Percentiles rank a stretch among this genome's conserved stretches.
Evolutionary conservation across 2,888 invertebrate genomes (phyloP).

Genomic region (Piscicola geometra): DNA sequence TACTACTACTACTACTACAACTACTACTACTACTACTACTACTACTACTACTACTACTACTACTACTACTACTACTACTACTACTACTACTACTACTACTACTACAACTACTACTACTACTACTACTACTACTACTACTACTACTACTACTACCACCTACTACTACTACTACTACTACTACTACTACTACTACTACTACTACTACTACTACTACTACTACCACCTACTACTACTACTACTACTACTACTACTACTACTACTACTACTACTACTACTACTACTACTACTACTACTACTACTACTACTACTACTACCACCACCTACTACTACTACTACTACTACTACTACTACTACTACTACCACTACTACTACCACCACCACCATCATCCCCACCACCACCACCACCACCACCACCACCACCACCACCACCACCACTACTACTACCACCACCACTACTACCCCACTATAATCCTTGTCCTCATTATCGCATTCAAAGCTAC

Average conservation of each 20-base stretch:
- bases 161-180: slow-evolving; percentile 17
- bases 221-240: slow-evolving; percentile 18
- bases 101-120: slow-evolving; percentile 21
- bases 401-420: slow-evolving; percentile 4
- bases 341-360: slow-evolving; percentile 24
- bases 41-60: slow-evolving; percentile 32
- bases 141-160: slow-evolving; percentile 15
- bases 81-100: slow-evolving; percentile 24
- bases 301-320: slow-evolving; percentile 27
- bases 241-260: slow-evolving; percentile 17
- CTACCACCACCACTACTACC: too few species aligned
- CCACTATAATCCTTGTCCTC: too few species aligned
- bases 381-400: slow-evolving; percentile 4
- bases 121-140: slow-evolving; percentile 27
- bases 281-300: slow-evolving; percentile 25
- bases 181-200: slow-evolving; percentile 5
- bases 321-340: slow-evolving; percentile 26
- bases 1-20: slow-evolving; percentile 17
- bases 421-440: too few species aligned
- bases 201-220: slow-evolving; percentile 24
- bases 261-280: slow-evolving; percentile 31
- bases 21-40: slow-evolving; percentile 17
- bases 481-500: too few species aligned
- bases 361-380: slow-evolving; percentile 22
- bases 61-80: slow-evolving; percentile 25